A percentile compares a stretch with the other conserved stretches of the same genome.
phyloP scores from a whole-genome alignment of 2,797 vertebrate species.

The Sebastiscus tertius region DNA sequence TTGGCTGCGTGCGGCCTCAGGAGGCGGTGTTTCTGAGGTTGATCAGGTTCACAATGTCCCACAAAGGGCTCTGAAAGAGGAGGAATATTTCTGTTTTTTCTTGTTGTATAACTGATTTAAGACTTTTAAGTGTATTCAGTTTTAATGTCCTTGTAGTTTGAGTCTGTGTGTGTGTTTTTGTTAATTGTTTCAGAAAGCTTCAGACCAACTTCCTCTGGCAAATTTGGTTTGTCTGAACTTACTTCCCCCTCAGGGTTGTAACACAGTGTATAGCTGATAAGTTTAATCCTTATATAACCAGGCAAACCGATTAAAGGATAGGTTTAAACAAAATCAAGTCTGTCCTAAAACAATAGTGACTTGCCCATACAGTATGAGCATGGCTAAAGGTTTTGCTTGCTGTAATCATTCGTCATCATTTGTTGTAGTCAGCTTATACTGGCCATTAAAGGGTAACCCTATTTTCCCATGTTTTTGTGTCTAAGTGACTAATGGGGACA shows the following conservation, averaged over 20 bases:
- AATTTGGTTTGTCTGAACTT: background rate
- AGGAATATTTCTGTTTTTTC: background rate
- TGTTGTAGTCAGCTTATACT: too few relatives aligned
- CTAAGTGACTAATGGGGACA: too few relatives aligned
- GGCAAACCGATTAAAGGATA: background rate
- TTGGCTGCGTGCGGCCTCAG: background rate
- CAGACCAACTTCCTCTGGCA: background rate
- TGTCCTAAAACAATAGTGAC: background rate
- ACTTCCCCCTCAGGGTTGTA: background rate
- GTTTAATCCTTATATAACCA: background rate
- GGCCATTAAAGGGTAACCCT: too few relatives aligned
- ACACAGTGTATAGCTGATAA: background rate
- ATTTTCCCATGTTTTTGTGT: too few relatives aligned
- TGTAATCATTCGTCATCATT: too few relatives aligned
- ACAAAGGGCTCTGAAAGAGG: background rate
- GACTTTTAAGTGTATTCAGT: background rate
- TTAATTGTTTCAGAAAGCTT: background rate
- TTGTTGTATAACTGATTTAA: background rate
- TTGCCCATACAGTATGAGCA: background rate
- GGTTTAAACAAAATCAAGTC: background rate
- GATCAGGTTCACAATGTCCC: constrained; percentile 14
- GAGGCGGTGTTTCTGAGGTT: background rate
- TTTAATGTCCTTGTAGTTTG: background rate
- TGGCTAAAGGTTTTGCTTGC: background rate
- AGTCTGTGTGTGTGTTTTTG: background rate